Evolutionary conservation across 1,140 invertebrate species (phyloP).

Genomic region (Lethocerus indicus): DNA sequence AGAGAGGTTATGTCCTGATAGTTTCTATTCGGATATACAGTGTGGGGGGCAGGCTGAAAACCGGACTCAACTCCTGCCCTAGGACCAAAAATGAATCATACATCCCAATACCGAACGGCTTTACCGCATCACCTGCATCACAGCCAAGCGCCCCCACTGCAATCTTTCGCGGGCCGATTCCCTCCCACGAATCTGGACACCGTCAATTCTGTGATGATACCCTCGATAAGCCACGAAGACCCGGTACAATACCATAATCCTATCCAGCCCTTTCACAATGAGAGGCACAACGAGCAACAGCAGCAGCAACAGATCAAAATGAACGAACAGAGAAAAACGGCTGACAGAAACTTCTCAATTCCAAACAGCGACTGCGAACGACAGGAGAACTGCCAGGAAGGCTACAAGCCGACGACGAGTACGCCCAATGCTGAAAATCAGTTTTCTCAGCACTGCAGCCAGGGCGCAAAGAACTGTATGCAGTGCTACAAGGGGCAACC

Average conservation of each 20-base stretch:
- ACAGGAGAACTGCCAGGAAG: slow-evolving; percentile 3
- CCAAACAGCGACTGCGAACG: slow-evolving; percentile 2
- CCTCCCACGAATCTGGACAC: slow-evolving; percentile 13
- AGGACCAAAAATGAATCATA: slow-evolving; percentile 13
- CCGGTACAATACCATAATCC: slow-evolving; percentile 12
- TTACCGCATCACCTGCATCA: slow-evolving; percentile 15
- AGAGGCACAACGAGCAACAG: slow-evolving; percentile 6
- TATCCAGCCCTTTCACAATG: slow-evolving; percentile 11
- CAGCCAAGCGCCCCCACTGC: slow-evolving; percentile 12
- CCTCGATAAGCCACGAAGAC: slow-evolving; percentile 6
- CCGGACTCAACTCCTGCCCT: too few species aligned
- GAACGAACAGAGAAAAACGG: too few species aligned
- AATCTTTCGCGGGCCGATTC: slow-evolving; percentile 14
- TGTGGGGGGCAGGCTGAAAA: too few species aligned
- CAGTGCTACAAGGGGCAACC: slow-evolving; percentile 9
- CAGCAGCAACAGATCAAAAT: too few species aligned
- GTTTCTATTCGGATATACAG: too few species aligned
- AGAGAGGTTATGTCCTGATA: too few species aligned
- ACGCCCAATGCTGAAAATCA: slow-evolving; percentile 1
- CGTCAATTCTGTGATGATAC: slow-evolving; percentile 12
- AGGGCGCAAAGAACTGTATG: slow-evolving; percentile 14
- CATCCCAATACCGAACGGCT: slow-evolving; percentile 12
- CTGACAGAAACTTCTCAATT: slow-evolving; percentile 2
- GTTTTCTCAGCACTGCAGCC: slow-evolving; percentile 12
- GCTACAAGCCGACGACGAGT: slow-evolving; percentile 10